phyloP scores from a whole-genome alignment of 2,797 vertebrate genomes.

The Echeneis naucrates region DNA sequence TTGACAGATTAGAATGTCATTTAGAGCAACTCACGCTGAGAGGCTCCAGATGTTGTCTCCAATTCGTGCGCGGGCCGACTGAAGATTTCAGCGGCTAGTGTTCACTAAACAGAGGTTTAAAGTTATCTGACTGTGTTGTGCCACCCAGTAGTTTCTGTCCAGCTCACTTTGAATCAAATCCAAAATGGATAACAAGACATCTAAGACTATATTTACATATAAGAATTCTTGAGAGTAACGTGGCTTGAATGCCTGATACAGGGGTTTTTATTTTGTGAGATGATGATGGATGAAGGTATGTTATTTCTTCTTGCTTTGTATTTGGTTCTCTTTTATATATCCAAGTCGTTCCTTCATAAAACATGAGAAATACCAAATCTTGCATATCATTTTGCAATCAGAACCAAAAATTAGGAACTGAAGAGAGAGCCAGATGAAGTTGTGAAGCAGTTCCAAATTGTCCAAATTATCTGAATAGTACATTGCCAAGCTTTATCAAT shows the following conservation, averaged over 20 bases:
- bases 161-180: background rate
- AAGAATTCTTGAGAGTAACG: no score
- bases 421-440: no score
- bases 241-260: no score
- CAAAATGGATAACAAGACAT: background rate
- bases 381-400: background rate
- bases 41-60: constrained; percentile 49
- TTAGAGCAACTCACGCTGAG: constrained; percentile 45
- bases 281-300: no score
- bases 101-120: constrained; percentile 6
- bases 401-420: no score
- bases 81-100: constrained; percentile 5
- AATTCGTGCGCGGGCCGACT: constrained; percentile 31
- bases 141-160: background rate
- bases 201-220: no score
- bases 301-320: no score
- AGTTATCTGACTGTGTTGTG: background rate
- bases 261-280: no score
- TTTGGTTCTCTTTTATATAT: no score
- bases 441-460: no score
- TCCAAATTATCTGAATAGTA: no score
- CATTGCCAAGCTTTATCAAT: no score
- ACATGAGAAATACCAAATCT: background rate
- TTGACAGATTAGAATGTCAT: constrained; percentile 58
- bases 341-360: background rate